Evolutionary conservation across 2,113 vertebrate genomes (phyloP).

Genomic region (Nothobranchius kuhntae): DNA sequence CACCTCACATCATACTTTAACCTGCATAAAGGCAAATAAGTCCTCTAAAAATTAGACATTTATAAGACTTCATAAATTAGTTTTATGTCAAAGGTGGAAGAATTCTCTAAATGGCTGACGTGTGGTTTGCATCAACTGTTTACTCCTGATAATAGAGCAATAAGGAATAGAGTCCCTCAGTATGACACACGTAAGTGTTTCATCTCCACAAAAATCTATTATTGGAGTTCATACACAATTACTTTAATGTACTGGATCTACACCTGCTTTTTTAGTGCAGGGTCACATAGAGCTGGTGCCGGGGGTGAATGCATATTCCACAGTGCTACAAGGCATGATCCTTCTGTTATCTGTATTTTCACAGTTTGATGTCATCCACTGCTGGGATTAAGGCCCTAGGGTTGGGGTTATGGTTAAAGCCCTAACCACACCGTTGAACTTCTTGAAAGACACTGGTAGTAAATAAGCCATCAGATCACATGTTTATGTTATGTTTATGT

Average conservation of each 20-base stretch:
- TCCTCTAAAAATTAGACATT: not conserved
- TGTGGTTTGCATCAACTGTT: not conserved
- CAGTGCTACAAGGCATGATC: too few species aligned
- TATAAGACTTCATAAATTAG: not conserved
- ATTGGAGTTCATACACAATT: not conserved
- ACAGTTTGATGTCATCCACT: too few species aligned
- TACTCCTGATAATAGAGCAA: not conserved
- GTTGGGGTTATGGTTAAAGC: too few species aligned
- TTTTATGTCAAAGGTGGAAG: not conserved
- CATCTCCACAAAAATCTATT: not conserved
- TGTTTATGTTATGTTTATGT: too few species aligned
- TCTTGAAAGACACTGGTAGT: too few species aligned
- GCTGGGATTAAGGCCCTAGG: too few species aligned
- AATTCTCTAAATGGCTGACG: not conserved
- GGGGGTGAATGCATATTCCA: too few species aligned
- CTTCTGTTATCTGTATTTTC: too few species aligned
- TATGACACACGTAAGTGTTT: not conserved
- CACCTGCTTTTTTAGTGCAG: too few species aligned
- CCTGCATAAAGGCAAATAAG: not conserved
- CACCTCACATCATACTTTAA: slow-evolving; percentile 5
- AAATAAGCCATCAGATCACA: too few species aligned
- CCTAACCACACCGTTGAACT: too few species aligned
- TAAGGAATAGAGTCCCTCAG: not conserved
- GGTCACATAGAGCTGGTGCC: too few species aligned
- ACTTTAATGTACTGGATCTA: not conserved